Base-by-base conservation (phyloP, 92 coral and sea anemone genomes). In the Palythoa heliodiscus region DNA sequence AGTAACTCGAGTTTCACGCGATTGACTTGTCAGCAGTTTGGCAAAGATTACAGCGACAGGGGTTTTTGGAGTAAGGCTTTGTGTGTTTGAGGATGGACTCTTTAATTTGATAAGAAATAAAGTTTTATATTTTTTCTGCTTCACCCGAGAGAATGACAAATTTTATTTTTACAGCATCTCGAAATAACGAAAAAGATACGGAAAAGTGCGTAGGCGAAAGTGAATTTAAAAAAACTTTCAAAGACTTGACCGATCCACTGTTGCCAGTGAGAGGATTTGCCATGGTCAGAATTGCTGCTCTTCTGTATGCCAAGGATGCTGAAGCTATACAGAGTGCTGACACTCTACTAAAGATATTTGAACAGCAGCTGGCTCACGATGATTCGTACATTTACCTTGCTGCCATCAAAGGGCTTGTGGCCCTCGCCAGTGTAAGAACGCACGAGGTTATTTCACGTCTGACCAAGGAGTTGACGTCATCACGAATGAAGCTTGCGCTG, bases 311-410 rank as follows among this genome's bases (percentile, higher is more conserved):
- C 11, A 93, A 93, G 52, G 77, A 94, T 82, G 82, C 95, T 15
- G 91, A 90, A 70, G 98, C 99, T 24, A 25, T 96, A 76, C 75
- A 78, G 15, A 90, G 88, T 22, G 87, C 95, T 0, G 99, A 96
- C 75, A 89, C 91, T 6, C 85, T 96, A 39, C 93, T 96, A 25
- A 92, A 91, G 85, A 91, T 95, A 43, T 96, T 94, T 85, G 80
- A 89, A 23, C 96, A 94, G 81, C 94, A 92, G 72, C 89, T 96
- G 15, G 63, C 93, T 2, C 98, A 96, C 63, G 96, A 96, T 40
- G 99, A 96, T 87, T 91, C 96, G 0, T 96, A 94, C 78, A 96
- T 96, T 9, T 96, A 96, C 77, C 94, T 96, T 68, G 99, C 98
- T 16, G 98, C 99, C 23, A 83, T 96, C 16, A 93, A 96, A 75